Evolutionary conservation across 2,888 invertebrate species (phyloP).

Genomic region (Pteria penguin): DNA sequence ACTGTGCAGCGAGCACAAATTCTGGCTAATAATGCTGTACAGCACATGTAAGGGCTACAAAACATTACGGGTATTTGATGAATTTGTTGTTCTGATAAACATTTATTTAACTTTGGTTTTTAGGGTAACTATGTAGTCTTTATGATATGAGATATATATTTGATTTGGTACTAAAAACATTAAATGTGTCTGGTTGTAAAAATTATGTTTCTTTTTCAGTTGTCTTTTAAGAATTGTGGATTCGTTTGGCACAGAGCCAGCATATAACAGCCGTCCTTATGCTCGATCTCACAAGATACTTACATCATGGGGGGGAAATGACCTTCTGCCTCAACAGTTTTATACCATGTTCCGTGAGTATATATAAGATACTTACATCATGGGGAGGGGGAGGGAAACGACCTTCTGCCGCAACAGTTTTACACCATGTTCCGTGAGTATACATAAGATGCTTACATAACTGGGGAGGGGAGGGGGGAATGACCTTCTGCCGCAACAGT

Average conservation of each 20-base stretch:
- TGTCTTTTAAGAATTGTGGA: conserved; percentile 81
- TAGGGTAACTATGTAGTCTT: too few relatives aligned
- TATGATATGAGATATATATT: too few relatives aligned
- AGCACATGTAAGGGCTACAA: too few relatives aligned
- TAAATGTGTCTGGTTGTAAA: too few relatives aligned
- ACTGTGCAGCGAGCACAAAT: too few relatives aligned
- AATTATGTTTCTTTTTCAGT: conserved; percentile 62
- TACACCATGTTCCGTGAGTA: conserved; percentile 80
- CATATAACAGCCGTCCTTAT: conserved; percentile 79
- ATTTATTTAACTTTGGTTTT: too few relatives aligned
- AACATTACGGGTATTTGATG: too few relatives aligned
- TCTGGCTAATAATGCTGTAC: too few relatives aligned
- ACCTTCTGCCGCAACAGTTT: conserved; percentile 79
- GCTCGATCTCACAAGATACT: conserved; percentile 77
- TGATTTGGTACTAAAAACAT: too few relatives aligned
- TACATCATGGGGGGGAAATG: conserved; percentile 81
- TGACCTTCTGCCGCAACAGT: conserved; percentile 79
- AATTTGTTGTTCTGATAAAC: too few relatives aligned
- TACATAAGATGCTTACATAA: too few relatives aligned
- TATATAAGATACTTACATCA: conserved; percentile 76
- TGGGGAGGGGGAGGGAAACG: conserved; percentile 82
- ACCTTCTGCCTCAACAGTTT: conserved; percentile 79
- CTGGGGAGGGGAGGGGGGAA: too few relatives aligned
- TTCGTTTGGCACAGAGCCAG: conserved; percentile 81
- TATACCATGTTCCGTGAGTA: conserved; percentile 80